phyloP scores from a whole-genome alignment of 2,113 vertebrate genomes.

The Hystrix brachyura region DNA sequence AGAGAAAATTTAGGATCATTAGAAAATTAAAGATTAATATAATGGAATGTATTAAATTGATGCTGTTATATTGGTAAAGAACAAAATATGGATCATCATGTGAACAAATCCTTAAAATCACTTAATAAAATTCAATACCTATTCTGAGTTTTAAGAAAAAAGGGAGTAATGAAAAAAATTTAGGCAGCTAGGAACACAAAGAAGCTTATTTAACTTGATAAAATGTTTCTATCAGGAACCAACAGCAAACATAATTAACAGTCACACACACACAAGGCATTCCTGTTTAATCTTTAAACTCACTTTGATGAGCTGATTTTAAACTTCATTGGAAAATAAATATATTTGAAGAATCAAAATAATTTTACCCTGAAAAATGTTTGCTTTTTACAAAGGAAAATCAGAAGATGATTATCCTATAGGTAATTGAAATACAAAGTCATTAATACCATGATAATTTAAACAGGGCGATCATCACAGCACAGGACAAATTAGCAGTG shows the following conservation, averaged over 20 bases:
- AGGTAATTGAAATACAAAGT: conserved; percentile 2
- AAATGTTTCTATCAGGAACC: conserved; percentile 34
- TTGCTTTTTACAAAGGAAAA: conserved; percentile 15
- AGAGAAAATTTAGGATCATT: conserved; percentile 35
- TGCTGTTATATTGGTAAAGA: conserved; percentile 39
- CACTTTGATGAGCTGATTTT: conserved; percentile 51
- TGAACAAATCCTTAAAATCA: conserved; percentile 21
- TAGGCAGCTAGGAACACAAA: neutral
- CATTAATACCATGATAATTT: neutral
- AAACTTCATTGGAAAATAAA: conserved; percentile 14
- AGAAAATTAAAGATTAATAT: conserved; percentile 40
- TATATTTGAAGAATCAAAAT: neutral
- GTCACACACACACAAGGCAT: neutral
- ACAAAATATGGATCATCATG: neutral
- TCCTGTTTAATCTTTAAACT: neutral
- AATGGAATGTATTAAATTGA: neutral
- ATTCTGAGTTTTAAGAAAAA: neutral
- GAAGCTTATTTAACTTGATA: neutral
- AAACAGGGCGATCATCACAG: neutral
- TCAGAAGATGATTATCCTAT: neutral
- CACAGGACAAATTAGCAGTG: neutral
- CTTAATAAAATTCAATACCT: conserved; percentile 32
- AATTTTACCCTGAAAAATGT: conserved; percentile 12
- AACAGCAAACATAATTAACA: neutral
- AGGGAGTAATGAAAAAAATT: neutral